Base-by-base conservation (phyloP, 2,797 vertebrate genomes). In the Selene dorsalis region DNA sequence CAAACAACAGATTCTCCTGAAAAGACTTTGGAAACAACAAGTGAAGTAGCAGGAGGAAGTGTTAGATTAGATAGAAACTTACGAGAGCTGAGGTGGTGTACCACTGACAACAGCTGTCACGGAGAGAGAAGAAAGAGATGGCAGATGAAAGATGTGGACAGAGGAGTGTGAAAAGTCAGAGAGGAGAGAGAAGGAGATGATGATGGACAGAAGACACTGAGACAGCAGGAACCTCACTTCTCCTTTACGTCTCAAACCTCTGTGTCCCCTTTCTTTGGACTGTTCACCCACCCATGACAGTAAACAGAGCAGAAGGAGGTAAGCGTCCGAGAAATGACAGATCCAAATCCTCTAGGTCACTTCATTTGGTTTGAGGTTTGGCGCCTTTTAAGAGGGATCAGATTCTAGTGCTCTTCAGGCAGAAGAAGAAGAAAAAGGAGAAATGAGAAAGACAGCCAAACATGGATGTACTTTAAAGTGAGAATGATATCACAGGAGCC, bases 1-100 rank as follows among this genome's bases (percentile, higher is more conserved):
- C 74, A 73, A 78, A 17, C 47, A 38, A 47, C 38, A 6, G 22
- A 35, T 43, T 74, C 12, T 65, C 14, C 13, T 52, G 4, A 67
- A 73, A 68, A 69, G 18, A 72, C 45, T 32, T 38, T 18, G 24
- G 26, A 26, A 48, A 56, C 41, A 69, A 59, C 50, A 62, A 26
- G 17, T 7, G n/a, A 55, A 55, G 35, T 30, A 11, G 26, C 10
- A 5, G 38, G 32, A 62, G 50, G 41, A 65, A 56, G 30, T 43
- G 20, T 76, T n/a, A 0, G 1, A 56, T 60, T 45, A 53, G 32
- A 28, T 2, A 18, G 18, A 30, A 55, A 11, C 0, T 38, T 22
- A 20, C 10, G 24, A 18, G 14, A 59, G 53, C 17, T 68, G 58
- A 68, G 57, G 58, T 50, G 55, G 60, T 32, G 48, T 13, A 60